Percentiles rank a stretch among this genome's conserved stretches.
Evolutionary conservation across 2,888 invertebrate species (phyloP).

Genomic region (Platycnemis pennipes): DNA sequence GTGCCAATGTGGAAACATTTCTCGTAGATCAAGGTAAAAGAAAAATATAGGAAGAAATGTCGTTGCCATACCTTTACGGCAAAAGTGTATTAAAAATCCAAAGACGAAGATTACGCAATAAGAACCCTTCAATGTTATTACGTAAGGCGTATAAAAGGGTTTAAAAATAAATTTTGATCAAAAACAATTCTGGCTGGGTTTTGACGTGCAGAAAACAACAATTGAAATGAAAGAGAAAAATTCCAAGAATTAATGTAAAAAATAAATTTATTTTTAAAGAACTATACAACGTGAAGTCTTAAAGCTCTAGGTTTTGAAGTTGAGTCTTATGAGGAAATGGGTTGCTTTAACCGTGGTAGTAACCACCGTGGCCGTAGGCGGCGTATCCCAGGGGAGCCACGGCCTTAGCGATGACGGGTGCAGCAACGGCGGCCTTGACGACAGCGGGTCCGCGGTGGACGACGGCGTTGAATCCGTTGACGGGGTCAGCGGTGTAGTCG

Average conservation of each 20-base stretch:
- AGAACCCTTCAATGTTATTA: too few species aligned
- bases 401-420: slow-evolving; percentile 55
- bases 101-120: too few species aligned
- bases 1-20: too few species aligned
- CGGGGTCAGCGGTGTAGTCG: slow-evolving; percentile 50
- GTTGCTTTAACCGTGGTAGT: background rate
- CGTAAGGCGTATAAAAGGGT: background rate
- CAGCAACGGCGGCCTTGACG: slow-evolving; percentile 39
- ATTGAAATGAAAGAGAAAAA: background rate
- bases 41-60: too few species aligned
- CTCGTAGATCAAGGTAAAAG: too few species aligned
- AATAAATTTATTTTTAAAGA: slow-evolving; percentile 19
- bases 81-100: too few species aligned
- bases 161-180: background rate
- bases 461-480: slow-evolving; percentile 62
- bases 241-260: background rate
- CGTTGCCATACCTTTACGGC: too few species aligned
- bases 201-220: background rate
- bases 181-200: background rate
- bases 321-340: background rate
- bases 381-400: slow-evolving; percentile 40
- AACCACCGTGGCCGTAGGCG: slow-evolving; percentile 62
- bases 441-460: slow-evolving; percentile 50
- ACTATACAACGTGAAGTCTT: slow-evolving; percentile 3
- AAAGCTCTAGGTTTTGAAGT: background rate